Base-by-base conservation (phyloP, 2,888 invertebrate genomes). In the Drosophila birchii region DNA sequence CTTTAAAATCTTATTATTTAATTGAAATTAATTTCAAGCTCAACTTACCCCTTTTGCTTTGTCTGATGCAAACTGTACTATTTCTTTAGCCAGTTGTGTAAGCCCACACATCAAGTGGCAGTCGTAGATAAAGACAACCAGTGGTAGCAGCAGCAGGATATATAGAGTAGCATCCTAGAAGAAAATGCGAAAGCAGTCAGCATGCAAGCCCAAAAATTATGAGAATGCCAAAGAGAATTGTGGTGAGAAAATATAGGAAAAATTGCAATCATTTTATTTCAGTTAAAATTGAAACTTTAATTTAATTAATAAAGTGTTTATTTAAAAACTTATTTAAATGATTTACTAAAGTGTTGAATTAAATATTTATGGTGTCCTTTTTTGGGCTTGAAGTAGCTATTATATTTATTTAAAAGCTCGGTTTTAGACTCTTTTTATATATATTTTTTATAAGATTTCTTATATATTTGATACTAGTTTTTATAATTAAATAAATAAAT, bases 101-200 rank as follows among this genome's bases (percentile, higher is more conserved):
- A 20, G 5, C 5, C 16, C 26, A 18, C 38, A 14, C 29, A 80
- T 82, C 64, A 80, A 80, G 79, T 77, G 78, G 68, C 81, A 79
- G 76, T 81, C 80, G 60, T 66, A 78, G 76, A 81, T 84, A 86
- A 81, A 80, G 81, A 81, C 72, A 80, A 75, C 36, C 29, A 77
- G 69, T 71, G 68, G 55, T 49, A 23, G 26, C 9, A 60, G 60
- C 68, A 59, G 66, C 68, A 77, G 69, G 76, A 74, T 57, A 12
- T 12, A 43, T 8, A 64, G 71, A 44, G 57, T 68, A 76, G 69
- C n/a, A 47, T 45, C 29, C 45, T 5, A 34, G 32, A 38, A 39
- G 60, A 26, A 38, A 39, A n/a, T 20, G 53, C 36, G 38, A 26
- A 32, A 9, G 38, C 51, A 39, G 55, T 60, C 20, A 34, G 44